Conservation (phyloP, 2,888 invertebrate genomes). For the Litoditis marina region DNA sequence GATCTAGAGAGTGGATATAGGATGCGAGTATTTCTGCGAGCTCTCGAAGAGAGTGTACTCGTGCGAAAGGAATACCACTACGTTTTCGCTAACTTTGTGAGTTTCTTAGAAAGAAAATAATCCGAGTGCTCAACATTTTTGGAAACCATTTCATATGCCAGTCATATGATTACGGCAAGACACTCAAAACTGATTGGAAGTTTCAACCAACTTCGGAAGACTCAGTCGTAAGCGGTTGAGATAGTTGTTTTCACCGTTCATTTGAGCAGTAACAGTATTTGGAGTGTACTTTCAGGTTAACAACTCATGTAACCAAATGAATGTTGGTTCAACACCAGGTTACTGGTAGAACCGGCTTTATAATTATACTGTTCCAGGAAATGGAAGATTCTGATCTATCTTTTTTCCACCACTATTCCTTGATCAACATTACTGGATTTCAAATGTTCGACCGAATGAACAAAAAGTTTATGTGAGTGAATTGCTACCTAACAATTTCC, state of each 20-base stretch:
- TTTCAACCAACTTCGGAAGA: neutral
- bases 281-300: no score
- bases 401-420: slow-evolving; percentile 41
- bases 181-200: no score
- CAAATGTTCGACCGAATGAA: slow-evolving; percentile 39
- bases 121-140: no score
- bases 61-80: slow-evolving; percentile 48
- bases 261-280: no score
- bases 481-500: neutral
- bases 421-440: slow-evolving; percentile 48
- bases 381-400: slow-evolving; percentile 41
- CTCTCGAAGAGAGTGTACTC: slow-evolving; percentile 43
- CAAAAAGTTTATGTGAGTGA: slow-evolving; percentile 34
- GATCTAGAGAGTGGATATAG: slow-evolving; percentile 44
- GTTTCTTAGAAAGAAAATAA: slow-evolving; percentile 3
- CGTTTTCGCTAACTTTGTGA: slow-evolving; percentile 48
- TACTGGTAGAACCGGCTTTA: no score
- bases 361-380: no score
- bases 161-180: no score
- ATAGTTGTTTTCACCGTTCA: no score
- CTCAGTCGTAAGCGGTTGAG: no score
- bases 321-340: no score
- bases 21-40: slow-evolving; percentile 34
- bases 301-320: no score
- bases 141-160: no score